Conservation (phyloP, 2,797 vertebrate genomes). For the Sus cebifrons region DNA sequence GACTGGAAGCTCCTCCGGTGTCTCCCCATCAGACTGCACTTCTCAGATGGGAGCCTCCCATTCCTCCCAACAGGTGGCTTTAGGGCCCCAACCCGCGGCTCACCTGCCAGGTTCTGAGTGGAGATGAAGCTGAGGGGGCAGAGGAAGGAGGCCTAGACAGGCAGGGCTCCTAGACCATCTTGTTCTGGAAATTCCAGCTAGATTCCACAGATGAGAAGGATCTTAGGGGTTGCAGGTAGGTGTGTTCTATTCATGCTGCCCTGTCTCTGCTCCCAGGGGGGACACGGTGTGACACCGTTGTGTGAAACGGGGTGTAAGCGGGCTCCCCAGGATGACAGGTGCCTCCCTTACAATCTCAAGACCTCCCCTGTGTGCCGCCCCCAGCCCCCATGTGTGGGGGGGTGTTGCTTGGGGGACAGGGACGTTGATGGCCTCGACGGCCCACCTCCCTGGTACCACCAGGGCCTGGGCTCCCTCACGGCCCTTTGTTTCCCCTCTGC, state of each 20-base stretch:
- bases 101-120: neutral
- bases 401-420: neutral
- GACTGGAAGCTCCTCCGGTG: neutral
- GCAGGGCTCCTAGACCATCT: too few species aligned
- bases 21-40: neutral
- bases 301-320: neutral
- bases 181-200: neutral
- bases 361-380: slow-evolving; percentile 74
- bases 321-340: neutral
- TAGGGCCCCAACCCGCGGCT: neutral
- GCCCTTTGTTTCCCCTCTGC: rapidly evolving
- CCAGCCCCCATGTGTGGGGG: neutral
- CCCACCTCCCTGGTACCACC: neutral
- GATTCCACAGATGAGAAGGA: neutral
- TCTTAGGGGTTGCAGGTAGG: too few species aligned
- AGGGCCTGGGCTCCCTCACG: rapidly evolving
- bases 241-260: neutral
- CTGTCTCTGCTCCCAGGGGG: neutral
- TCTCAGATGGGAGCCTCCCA: neutral
- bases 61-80: neutral
- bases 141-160: neutral
- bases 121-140: neutral
- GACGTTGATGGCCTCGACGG: rapidly evolving
- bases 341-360: slow-evolving; percentile 19
- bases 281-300: neutral